These are phyloP conservation scores for Crenichthys baileyi DNA, from an alignment of 2,797 vertebrate genomes.

Conservation along the genomic window DNA sequence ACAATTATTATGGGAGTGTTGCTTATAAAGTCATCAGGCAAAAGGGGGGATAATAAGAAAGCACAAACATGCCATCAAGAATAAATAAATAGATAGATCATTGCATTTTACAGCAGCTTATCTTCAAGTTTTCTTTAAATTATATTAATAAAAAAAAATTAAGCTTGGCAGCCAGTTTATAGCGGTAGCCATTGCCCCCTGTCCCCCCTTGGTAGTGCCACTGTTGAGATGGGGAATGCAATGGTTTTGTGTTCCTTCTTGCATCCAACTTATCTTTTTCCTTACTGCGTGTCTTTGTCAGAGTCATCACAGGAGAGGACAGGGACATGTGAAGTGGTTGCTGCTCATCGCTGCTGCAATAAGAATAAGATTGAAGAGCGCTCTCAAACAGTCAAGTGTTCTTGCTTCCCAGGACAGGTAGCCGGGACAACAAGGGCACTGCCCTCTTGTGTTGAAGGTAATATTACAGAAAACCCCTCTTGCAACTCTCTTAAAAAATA, in stretches of 20 bases:
- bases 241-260: background rate
- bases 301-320: constrained; percentile 88
- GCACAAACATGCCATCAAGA: background rate
- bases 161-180: too few species aligned
- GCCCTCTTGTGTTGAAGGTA: constrained; percentile 96
- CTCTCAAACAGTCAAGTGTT: constrained; percentile 96
- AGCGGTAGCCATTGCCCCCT: background rate
- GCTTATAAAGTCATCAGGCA: background rate
- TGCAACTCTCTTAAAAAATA: constrained; percentile 19
- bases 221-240: background rate
- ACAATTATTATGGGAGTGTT: background rate
- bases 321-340: constrained; percentile 94
- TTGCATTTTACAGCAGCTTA: background rate
- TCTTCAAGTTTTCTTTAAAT: background rate
- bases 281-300: constrained; percentile 56
- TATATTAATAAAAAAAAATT: background rate
- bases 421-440: constrained; percentile 91
- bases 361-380: constrained; percentile 95
- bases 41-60: background rate
- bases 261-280: constrained; percentile 3
- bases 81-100: background rate
- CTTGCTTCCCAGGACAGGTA: constrained; percentile 95
- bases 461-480: constrained; percentile 29
- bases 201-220: background rate
- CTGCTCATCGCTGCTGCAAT: constrained; percentile 94